A percentile compares a stretch with the other conserved stretches of the same genome.
Evolutionary conservation across 2,113 vertebrate species (phyloP).

Genomic region (Varanus komodoensis): DNA sequence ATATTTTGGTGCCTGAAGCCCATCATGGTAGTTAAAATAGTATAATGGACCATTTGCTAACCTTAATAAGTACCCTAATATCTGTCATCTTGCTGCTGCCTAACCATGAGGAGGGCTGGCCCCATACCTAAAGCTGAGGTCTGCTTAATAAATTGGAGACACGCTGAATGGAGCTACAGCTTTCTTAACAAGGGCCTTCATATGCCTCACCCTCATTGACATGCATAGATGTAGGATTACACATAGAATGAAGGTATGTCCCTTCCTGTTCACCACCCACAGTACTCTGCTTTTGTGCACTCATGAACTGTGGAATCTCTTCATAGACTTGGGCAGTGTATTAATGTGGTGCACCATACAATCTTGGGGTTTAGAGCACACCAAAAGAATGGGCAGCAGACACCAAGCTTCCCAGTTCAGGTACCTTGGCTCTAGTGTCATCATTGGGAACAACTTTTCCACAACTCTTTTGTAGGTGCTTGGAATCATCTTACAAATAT

Average conservation of each 20-base stretch:
- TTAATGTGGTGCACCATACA: no score
- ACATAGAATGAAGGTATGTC: no score
- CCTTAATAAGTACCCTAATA: background rate
- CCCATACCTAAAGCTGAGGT: background rate
- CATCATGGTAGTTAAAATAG: background rate
- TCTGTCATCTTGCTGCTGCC: background rate
- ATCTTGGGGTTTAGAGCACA: background rate
- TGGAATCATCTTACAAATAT: background rate
- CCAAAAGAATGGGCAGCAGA: no score
- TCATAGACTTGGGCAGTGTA: background rate
- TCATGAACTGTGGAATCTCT: background rate
- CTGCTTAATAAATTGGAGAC: background rate
- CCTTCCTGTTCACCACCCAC: background rate
- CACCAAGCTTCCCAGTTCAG: background rate
- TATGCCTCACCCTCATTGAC: background rate
- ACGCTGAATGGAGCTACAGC: background rate
- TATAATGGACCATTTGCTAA: background rate
- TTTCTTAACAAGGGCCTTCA: background rate
- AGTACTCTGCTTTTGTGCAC: background rate
- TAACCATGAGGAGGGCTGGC: background rate
- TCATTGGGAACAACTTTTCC: background rate
- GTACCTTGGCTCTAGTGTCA: background rate
- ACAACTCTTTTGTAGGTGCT: background rate
- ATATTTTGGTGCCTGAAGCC: background rate
- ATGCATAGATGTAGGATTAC: background rate